Evolutionary conservation across 1,140 invertebrate genomes (phyloP).

Genomic region (Zophobas atratus): DNA sequence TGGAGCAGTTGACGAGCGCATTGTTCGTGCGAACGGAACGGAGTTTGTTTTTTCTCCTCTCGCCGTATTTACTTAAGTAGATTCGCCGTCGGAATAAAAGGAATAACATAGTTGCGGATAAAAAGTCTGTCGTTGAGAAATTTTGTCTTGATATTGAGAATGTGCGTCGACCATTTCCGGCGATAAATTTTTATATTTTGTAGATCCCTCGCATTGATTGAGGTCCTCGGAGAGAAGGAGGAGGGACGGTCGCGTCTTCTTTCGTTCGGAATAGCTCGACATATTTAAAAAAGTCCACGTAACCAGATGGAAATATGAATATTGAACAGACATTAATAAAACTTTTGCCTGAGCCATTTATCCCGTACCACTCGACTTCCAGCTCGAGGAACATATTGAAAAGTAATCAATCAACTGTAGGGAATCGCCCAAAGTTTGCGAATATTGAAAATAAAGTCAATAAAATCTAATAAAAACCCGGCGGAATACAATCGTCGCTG

Average conservation of each 20-base stretch:
- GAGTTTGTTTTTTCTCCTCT: neutral
- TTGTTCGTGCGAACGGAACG: neutral
- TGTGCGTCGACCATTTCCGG: neutral
- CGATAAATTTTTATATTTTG: constrained; percentile 13
- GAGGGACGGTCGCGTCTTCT: neutral
- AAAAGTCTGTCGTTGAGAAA: neutral
- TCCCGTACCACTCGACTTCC: constrained; percentile 47
- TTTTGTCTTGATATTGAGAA: constrained; percentile 3
- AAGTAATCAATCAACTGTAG: constrained; percentile 46
- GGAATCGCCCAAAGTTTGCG: constrained; percentile 42
- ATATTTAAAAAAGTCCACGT: constrained; percentile 40
- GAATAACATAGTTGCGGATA: constrained; percentile 3
- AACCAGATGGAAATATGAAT: constrained; percentile 49
- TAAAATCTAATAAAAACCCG: constrained; percentile 45
- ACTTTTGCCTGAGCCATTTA: constrained; percentile 46
- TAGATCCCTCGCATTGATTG: constrained; percentile 8
- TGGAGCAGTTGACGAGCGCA: neutral
- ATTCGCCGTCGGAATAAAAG: neutral
- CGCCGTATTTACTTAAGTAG: neutral
- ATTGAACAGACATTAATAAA: constrained; percentile 50
- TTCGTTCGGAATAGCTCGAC: constrained; percentile 2
- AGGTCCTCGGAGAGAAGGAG: neutral
- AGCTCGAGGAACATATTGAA: constrained; percentile 46
- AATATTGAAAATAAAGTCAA: constrained; percentile 49
- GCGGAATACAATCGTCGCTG: constrained; percentile 15